Evolutionary conservation across 1,140 invertebrate species (phyloP), one percentile per base, ranked within the genome.

Genomic region (Drosophila auraria): DNA sequence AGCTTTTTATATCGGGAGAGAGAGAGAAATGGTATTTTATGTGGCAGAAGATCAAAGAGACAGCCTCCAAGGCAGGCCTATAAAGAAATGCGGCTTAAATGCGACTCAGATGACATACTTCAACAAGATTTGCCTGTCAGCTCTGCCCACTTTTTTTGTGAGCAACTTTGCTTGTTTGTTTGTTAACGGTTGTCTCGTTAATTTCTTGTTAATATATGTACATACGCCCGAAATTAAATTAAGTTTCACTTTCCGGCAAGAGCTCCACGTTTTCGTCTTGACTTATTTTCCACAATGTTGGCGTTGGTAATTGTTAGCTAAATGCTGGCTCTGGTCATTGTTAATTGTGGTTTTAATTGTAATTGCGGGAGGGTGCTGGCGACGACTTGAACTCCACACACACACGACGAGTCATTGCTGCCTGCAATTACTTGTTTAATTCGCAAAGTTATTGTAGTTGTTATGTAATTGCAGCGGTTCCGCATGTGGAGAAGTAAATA

Each of bases 401-500:
- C 58, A 38, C 42, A 42, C 30, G 12, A 17, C 49, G 33, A 53
- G 61, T 65, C 63, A 60, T 61, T 47, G 42, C 14, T n/a, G 73
- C 63, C 14, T 15, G 74, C 63, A 78, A 78, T 78, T 78, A 78
- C 54, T 25, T 60, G 25, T 20, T 51, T 78, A 69, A 78, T 78
- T 78, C 44, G 56, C 51, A 61, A 78, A 62, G 9, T 56, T n/a
- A 56, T 25, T 25, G 54, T 56, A 23, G 36, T 71, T 8, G 15
- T 76, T 78, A 61, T 49, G 54, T 54, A 76, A 77, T 59, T 59
- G n/a, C 20, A 47, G 51, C 56, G 33, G 76, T 78, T 77, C 73
- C 56, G 27, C 38, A 42, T 56, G 5, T 33, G 27, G 42, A 20
- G 23, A 36, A 17, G 25, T 7, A 45, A 20, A 12, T 17, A 42